phyloP scores from a whole-genome alignment of 2,113 vertebrate species.

The Numenius arquata region DNA sequence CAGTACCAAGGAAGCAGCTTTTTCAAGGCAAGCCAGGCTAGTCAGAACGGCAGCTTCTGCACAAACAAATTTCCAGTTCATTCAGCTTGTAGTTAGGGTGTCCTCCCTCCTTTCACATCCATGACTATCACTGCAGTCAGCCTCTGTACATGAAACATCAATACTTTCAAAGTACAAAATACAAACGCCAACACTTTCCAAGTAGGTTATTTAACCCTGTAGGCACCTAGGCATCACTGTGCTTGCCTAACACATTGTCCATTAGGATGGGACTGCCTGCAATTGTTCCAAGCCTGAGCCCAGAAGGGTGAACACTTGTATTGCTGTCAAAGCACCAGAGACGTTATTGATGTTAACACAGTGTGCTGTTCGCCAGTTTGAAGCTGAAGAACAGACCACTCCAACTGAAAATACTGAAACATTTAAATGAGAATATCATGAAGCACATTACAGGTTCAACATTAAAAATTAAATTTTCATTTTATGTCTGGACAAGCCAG shows the following conservation, averaged over 20 bases:
- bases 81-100: no score
- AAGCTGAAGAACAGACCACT: neutral
- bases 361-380: rapidly evolving
- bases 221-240: neutral
- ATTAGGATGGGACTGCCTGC: neutral
- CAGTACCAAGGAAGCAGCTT: neutral
- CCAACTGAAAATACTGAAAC: neutral
- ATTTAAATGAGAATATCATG: neutral
- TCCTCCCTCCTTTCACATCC: neutral
- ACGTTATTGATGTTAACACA: neutral
- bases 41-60: neutral
- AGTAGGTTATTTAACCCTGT: neutral
- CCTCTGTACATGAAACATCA: neutral
- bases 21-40: neutral
- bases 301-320: neutral
- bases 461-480: neutral
- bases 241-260: neutral
- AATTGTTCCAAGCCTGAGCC: neutral
- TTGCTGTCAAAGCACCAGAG: neutral
- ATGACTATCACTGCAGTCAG: neutral
- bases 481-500: neutral
- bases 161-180: neutral
- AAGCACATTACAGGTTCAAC: neutral
- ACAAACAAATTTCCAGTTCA: neutral
- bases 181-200: neutral